Conservation (phyloP, 2,797 vertebrate genomes). For the Aerospiza tachiro region DNA sequence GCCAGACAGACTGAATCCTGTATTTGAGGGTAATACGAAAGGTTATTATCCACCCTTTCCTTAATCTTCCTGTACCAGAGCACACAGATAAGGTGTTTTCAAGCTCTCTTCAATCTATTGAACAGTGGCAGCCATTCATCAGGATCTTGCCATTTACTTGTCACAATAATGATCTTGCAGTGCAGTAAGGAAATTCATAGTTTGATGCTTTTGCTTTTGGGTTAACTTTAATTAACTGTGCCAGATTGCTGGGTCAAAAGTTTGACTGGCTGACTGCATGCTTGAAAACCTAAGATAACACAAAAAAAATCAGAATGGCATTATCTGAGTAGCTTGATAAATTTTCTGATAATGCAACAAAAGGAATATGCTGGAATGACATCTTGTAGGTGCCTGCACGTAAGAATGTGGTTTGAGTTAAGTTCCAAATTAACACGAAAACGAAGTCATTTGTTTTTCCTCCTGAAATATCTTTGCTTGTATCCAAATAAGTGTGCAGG, state of each 20-base stretch:
- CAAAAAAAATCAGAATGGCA: not conserved
- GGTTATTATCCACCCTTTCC: conserved; percentile 36
- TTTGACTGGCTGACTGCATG: conserved; percentile 4
- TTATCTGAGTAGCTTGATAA: not conserved
- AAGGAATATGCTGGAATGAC: not conserved
- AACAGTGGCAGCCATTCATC: conserved; percentile 41
- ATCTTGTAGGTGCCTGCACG: not conserved
- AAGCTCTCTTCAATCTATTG: not conserved
- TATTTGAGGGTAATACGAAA: conserved; percentile 28
- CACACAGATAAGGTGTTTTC: conserved; percentile 4
- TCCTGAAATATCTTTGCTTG: not conserved
- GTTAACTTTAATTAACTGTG: conserved; percentile 50
- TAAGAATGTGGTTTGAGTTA: not conserved
- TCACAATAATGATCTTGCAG: conserved; percentile 18
- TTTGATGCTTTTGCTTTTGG: conserved; percentile 7
- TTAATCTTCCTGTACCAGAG: conserved; percentile 22
- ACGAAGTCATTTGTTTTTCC: not conserved
- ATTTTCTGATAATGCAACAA: not conserved
- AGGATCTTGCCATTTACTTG: conserved; percentile 31
- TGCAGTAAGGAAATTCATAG: conserved; percentile 2
- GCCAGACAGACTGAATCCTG: conserved; percentile 40
- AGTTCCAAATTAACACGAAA: not conserved
- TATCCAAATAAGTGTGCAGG: not conserved
- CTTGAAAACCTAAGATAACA: not conserved
- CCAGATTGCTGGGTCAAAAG: conserved; percentile 21